Percentiles rank a stretch among this genome's conserved stretches.
phyloP scores from a whole-genome alignment of 2,797 vertebrate genomes.

The Mormyrops attenuatus region DNA sequence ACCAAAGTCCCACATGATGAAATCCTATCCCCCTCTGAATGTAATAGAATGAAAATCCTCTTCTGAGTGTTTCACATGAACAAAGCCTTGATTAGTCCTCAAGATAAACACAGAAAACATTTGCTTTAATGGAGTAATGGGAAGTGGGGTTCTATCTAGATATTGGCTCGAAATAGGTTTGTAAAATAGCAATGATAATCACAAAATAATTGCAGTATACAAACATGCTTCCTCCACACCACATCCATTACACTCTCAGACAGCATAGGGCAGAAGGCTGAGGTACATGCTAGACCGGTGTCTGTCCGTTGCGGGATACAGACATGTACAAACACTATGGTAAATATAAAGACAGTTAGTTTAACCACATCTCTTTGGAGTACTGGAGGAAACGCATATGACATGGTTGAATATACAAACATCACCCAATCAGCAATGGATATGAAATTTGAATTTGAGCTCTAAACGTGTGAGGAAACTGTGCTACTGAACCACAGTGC shows the following conservation, averaged over 20 bases:
- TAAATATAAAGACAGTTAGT: background rate
- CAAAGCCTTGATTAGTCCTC: background rate
- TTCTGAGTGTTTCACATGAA: background rate
- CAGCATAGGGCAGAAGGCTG: background rate
- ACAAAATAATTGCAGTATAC: background rate
- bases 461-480: background rate
- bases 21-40: background rate
- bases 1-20: background rate
- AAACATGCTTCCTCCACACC: background rate
- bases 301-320: background rate
- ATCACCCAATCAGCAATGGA: background rate
- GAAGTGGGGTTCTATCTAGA: background rate
- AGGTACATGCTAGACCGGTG: background rate
- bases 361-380: background rate
- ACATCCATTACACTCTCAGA: background rate
- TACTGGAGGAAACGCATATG: background rate
- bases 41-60: background rate
- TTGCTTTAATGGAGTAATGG: background rate
- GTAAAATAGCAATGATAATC: background rate
- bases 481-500: background rate
- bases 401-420: background rate
- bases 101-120: conserved; percentile 5
- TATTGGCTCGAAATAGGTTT: background rate
- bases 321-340: background rate
- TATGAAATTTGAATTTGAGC: background rate